Base-by-base conservation (phyloP, 2,888 invertebrate species). In the Caenorhabditis sulstoni region DNA sequence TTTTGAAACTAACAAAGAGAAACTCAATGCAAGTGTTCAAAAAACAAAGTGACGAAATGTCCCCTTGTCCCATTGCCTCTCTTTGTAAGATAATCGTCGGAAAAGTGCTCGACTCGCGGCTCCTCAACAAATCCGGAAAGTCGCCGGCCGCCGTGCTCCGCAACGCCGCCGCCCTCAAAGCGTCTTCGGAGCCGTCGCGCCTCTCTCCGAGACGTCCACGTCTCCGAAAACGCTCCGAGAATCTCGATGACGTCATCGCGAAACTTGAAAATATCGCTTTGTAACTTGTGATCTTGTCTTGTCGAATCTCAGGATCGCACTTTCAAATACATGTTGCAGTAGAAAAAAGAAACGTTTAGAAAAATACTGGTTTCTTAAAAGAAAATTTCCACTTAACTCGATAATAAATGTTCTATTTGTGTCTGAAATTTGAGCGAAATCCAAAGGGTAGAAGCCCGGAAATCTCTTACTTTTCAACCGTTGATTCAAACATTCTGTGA, bases 11-110 rank as follows among this genome's bases (percentile, higher is more conserved):
- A 29, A 29, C 29, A 29, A 29, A n/a, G n/a, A n/a, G n/a, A n/a
- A n/a, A n/a, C n/a, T n/a, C n/a, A n/a, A n/a, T n/a, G 29, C 29
- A 29, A 29, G 4, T 29, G 29, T 29, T 29, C 29, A 7, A n/a
- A n/a, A n/a, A n/a, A n/a, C n/a, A n/a, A n/a, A n/a, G n/a, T n/a
- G n/a, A n/a, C n/a, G n/a, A n/a, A 29, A 5, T 29, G 29, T 29
- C 29, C 29, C 7, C 29, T 3, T 29, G 29, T 29, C 29, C 29
- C 44, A 57, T 20, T 8, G 18, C 12, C 41, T 14, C 29, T 47
- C 22, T 68, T 71, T 58, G 18, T 29, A 59, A 77, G 76, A 47
- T 53, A 3, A 52, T 77, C 58, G 14, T 77, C 39, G 76, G 68
- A 52, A 52, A 29, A 7, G 76, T 77, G 52, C 37, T 49, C 44